Conservation (phyloP, 2,888 invertebrate genomes). For the Hanleya hanleyi region DNA sequence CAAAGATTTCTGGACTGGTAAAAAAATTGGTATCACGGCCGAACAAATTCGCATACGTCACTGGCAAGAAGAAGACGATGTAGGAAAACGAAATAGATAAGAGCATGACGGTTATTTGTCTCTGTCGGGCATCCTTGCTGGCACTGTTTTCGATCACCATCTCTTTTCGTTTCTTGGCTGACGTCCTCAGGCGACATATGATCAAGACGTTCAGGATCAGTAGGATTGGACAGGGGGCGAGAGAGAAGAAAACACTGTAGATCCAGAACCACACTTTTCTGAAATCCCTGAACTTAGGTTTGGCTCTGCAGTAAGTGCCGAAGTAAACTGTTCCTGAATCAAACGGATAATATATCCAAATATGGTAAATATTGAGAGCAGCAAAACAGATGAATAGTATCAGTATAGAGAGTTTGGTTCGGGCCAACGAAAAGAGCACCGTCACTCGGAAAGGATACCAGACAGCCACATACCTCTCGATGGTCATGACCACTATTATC, state of each 20-base stretch:
- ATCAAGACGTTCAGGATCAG: background rate
- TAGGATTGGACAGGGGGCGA: background rate
- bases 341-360: background rate
- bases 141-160: background rate
- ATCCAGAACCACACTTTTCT: background rate
- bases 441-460: background rate
- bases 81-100: background rate
- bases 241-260: background rate
- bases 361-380: background rate
- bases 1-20: background rate
- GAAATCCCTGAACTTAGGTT: too few species aligned
- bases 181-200: background rate
- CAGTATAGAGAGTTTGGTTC: background rate
- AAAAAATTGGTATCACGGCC: background rate
- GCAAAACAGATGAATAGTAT: background rate
- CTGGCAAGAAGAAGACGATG: background rate
- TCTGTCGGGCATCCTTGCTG: background rate
- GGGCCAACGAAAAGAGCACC: background rate
- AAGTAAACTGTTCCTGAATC: background rate
- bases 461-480: constrained; percentile 1
- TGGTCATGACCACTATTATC: constrained; percentile 1
- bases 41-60: background rate
- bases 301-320: background rate
- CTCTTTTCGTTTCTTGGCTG: background rate
- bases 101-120: background rate